Conservation (phyloP, 2,113 vertebrate genomes). For the Scartelaos histophorus region DNA sequence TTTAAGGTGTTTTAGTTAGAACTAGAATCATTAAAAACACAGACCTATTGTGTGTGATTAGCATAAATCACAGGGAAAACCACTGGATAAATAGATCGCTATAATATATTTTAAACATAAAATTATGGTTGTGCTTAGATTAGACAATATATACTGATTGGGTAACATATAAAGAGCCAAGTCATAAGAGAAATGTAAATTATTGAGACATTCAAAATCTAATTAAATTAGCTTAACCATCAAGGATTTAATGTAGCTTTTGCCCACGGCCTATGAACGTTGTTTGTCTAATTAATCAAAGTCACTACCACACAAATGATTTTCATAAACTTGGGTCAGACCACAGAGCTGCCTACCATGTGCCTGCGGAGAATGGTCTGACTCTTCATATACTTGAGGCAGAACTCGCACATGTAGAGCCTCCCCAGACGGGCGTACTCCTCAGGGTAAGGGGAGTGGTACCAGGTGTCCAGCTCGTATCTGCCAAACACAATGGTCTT, state of each 20-base stretch:
- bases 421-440: slow-evolving; percentile 94
- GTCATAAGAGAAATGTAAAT: background rate
- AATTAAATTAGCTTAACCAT: background rate
- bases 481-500: slow-evolving; percentile 95
- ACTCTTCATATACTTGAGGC: slow-evolving; percentile 99
- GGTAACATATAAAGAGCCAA: too few species aligned
- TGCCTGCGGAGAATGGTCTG: slow-evolving; percentile 94
- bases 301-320: background rate
- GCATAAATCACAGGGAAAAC: background rate
- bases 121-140: too few species aligned
- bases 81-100: too few species aligned
- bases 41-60: background rate
- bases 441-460: slow-evolving; percentile 97
- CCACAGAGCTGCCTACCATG: slow-evolving; percentile 85
- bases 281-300: background rate
- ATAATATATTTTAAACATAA: too few species aligned
- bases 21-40: too few species aligned
- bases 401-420: slow-evolving; percentile 99
- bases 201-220: background rate
- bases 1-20: background rate
- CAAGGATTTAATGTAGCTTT: too few species aligned
- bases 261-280: too few species aligned
- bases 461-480: slow-evolving; percentile 97
- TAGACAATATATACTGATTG: too few species aligned
- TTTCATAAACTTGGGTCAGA: slow-evolving; percentile 27